phyloP scores from a whole-genome alignment of 1,140 invertebrate genomes.

The Panagrolaimus sp. region DNA sequence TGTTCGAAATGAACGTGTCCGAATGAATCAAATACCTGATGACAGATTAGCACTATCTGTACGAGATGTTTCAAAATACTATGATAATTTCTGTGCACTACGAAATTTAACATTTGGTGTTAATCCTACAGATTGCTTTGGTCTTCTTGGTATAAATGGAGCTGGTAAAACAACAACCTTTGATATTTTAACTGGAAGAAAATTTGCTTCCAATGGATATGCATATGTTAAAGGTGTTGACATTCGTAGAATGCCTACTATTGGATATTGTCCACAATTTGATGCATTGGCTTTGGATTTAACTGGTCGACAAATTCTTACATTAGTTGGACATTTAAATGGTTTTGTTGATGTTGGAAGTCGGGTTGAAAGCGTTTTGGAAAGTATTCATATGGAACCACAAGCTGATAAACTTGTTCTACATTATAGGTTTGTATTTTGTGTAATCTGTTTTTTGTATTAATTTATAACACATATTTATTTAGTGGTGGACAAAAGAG shows the following conservation, averaged over 20 bases:
- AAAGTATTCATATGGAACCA: constrained; percentile 23
- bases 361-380: constrained; percentile 32
- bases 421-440: constrained; percentile 23
- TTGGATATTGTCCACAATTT: constrained; percentile 48
- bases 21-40: constrained; percentile 15
- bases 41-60: constrained; percentile 31
- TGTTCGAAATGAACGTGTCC: constrained; percentile 30
- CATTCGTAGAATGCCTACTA: constrained; percentile 30
- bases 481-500: constrained; percentile 62
- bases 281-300: constrained; percentile 40
- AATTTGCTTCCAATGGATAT: constrained; percentile 26
- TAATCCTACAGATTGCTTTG: constrained; percentile 39
- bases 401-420: constrained; percentile 34
- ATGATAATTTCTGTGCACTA: constrained; percentile 37
- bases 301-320: constrained; percentile 35
- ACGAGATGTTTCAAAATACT: constrained; percentile 37
- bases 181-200: constrained; percentile 39
- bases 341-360: constrained; percentile 30
- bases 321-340: constrained; percentile 35
- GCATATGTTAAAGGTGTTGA: constrained; percentile 35
- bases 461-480: neutral
- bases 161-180: constrained; percentile 48
- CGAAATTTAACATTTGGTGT: constrained; percentile 43
- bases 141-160: constrained; percentile 45
- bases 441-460: neutral